A percentile compares a stretch with the other conserved stretches of the same genome.
Evolutionary conservation across 2,797 vertebrate species (phyloP).

Genomic region (Myotis vivesi): DNA sequence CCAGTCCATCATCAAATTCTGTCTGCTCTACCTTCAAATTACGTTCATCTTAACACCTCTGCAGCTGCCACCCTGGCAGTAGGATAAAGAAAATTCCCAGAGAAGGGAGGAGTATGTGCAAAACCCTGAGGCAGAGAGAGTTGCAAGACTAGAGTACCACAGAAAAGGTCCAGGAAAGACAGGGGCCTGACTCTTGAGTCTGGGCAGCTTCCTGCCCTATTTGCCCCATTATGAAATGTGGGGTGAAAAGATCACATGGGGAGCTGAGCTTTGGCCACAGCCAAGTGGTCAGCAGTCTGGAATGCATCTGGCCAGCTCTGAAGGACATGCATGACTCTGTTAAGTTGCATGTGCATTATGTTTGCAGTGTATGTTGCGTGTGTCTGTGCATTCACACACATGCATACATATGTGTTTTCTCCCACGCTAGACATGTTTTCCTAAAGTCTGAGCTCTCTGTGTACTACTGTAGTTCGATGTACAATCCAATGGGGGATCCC

Average conservation of each 20-base stretch:
- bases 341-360: neutral
- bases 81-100: neutral
- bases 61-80: neutral
- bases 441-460: neutral
- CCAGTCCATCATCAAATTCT: neutral
- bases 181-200: neutral
- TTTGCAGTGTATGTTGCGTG: neutral
- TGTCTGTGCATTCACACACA: neutral
- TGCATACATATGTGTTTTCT: neutral
- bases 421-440: neutral
- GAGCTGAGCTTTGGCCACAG: neutral
- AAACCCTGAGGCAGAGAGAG: neutral
- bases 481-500: neutral
- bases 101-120: neutral
- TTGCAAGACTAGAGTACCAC: neutral
- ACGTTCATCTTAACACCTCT: neutral
- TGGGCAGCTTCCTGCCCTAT: neutral
- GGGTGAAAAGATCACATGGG: fast-evolving
- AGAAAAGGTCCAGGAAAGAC: neutral
- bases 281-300: neutral
- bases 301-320: neutral
- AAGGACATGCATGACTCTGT: neutral
- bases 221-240: neutral
- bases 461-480: neutral
- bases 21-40: neutral